Conservation (phyloP, 2,797 vertebrate genomes). For the Ctenopoma multispine region DNA sequence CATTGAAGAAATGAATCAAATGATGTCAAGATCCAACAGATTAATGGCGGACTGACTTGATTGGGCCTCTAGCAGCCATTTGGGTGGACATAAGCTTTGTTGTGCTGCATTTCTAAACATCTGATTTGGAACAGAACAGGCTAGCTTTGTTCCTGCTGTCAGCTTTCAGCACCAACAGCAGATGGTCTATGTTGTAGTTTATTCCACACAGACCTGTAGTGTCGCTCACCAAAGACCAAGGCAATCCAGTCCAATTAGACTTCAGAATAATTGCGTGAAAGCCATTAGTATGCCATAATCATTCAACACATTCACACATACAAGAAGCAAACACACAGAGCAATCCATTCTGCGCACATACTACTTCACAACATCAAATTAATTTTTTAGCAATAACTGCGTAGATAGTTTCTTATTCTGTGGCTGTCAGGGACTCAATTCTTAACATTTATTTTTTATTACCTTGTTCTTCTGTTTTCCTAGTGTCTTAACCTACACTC, state of each 20-base stretch:
- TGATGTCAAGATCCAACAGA: not conserved
- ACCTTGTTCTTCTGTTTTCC: not conserved
- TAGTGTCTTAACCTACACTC: not conserved
- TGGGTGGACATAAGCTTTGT: not conserved
- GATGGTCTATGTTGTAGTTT: not conserved
- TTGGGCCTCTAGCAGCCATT: not conserved
- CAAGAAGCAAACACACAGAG: conserved; percentile 5
- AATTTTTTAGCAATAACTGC: too few relatives aligned
- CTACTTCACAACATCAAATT: conserved; percentile 5
- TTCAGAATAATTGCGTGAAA: conserved; percentile 1
- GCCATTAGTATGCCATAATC: conserved; percentile 4
- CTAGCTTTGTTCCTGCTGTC: not conserved
- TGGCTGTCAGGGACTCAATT: too few relatives aligned
- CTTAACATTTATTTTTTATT: too few relatives aligned
- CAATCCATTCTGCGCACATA: not conserved
- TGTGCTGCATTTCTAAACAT: not conserved
- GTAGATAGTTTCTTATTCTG: too few relatives aligned
- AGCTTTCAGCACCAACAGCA: not conserved
- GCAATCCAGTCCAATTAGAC: not conserved
- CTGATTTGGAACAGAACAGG: not conserved
- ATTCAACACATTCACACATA: not conserved
- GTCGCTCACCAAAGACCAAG: not conserved
- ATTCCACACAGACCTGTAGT: not conserved
- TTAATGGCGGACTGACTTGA: not conserved
- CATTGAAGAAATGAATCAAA: not conserved